Base-by-base conservation (phyloP, 2,797 vertebrate genomes). In the Neomorphus geoffroyi region DNA sequence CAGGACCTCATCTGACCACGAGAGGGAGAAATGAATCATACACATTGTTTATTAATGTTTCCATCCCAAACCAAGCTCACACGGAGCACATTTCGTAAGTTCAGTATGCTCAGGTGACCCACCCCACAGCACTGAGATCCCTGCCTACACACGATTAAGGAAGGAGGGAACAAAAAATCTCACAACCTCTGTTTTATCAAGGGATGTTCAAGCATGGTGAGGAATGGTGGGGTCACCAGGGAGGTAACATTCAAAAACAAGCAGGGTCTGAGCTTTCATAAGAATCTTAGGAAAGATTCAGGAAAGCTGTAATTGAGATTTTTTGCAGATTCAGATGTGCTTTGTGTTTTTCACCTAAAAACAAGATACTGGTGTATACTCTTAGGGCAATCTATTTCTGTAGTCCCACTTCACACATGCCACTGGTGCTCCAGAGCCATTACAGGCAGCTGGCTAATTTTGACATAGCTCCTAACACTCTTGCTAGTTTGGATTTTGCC, bases 11-110 rank as follows among this genome's bases (percentile, higher is more conserved):
- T 96, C 78, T 94, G 95, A 96, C 94, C 96, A 97, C 94, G 93
- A 96, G 95, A 96, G 95, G 95, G 94, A 94, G 92, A 95, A 93
- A 5, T 92, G 88, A 96, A 92, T 93, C 91, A 64, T 61, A 85
- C 17, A 50, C 74, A 21, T 92, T 90, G 80, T 84, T 93, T 91
- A 77, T 84, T 92, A 88, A 93, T 37, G 80, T 82, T 85, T 88
- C 60, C 72, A 91, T 41, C 66, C 79, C 82, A 90, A 75, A 84
- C 41, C 33, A 88, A 92, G 67, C 70, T 88, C 80, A 60, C 48
- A 32, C 53, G 51, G 18, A 90, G 41, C 7, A 26, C 50, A 75
- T 61, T 62, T 82, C n/a, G 0, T 19, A 39, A 86, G 14, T 78
- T 58, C 88, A 69, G 3, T 18, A 26, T 3, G 78, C 13, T 13